Conservation (phyloP, 2,113 vertebrate genomes). For the Otocyon megalotis region DNA sequence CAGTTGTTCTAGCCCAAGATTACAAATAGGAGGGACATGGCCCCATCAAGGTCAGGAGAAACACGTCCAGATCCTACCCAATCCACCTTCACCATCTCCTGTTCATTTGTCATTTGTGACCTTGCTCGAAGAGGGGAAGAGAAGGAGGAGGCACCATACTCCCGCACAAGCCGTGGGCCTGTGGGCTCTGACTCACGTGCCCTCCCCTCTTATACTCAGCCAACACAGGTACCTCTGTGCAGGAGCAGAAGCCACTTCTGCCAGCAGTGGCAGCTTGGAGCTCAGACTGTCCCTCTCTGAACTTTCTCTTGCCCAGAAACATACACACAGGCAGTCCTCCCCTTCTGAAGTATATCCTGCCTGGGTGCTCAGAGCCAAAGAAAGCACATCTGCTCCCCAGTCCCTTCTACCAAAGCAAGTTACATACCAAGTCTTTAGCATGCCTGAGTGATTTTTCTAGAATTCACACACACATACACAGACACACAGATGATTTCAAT, state of each 20-base stretch:
- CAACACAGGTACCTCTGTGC: accelerated
- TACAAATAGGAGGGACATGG: slow-evolving; percentile 82
- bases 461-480: not conserved
- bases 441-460: not conserved
- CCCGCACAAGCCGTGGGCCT: not conserved
- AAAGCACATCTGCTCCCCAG: not conserved
- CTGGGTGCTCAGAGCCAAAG: not conserved
- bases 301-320: not conserved
- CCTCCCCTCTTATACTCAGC: accelerated
- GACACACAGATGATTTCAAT: not conserved
- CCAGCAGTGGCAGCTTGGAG: not conserved
- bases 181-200: accelerated
- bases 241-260: slow-evolving; percentile 44
- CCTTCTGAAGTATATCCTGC: not conserved
- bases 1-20: slow-evolving; percentile 84
- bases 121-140: not conserved
- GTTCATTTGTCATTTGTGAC: not conserved
- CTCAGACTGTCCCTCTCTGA: not conserved
- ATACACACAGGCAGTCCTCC: not conserved
- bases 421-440: not conserved
- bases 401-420: not conserved
- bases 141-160: not conserved
- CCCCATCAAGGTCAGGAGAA: slow-evolving; percentile 91
- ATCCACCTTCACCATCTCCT: not conserved
- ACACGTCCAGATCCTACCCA: slow-evolving; percentile 78